phyloP scores from a whole-genome alignment of 2,113 vertebrate genomes.

The Equus quagga region DNA sequence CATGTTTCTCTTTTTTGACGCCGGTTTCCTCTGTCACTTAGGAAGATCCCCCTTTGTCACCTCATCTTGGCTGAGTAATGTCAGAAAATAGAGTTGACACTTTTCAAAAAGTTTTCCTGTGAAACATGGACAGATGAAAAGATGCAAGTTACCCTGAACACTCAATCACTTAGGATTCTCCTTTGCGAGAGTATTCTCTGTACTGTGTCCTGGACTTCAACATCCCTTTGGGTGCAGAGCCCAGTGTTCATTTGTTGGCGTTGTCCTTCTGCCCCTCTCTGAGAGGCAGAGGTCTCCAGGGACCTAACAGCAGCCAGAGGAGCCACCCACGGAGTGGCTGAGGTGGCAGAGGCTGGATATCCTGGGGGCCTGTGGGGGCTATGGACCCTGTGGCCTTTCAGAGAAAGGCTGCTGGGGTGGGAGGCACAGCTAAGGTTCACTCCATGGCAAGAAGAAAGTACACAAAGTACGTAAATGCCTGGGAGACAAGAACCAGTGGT shows the following conservation, averaged over 20 bases:
- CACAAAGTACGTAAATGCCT: not conserved
- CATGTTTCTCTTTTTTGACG: not conserved
- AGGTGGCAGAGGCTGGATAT: not conserved
- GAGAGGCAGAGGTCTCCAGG: not conserved
- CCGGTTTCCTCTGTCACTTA: not conserved
- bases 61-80: not conserved
- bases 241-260: not conserved
- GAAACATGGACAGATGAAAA: not conserved
- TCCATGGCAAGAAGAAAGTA: not conserved
- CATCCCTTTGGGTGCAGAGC: not conserved
- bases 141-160: not conserved
- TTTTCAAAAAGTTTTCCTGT: not conserved
- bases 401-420: not conserved
- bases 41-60: not conserved
- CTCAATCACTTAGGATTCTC: not conserved
- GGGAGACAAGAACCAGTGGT: not conserved
- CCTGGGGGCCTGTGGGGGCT: no score
- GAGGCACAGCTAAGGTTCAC: not conserved
- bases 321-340: not conserved
- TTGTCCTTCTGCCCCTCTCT: not conserved
- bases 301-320: not conserved
- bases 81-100: not conserved
- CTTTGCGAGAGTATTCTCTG: not conserved
- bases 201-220: not conserved
- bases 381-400: not conserved